These are phyloP conservation scores for Fulmarus glacialis DNA, from an alignment of 2,113 vertebrate genomes.

Conservation along the genomic window DNA sequence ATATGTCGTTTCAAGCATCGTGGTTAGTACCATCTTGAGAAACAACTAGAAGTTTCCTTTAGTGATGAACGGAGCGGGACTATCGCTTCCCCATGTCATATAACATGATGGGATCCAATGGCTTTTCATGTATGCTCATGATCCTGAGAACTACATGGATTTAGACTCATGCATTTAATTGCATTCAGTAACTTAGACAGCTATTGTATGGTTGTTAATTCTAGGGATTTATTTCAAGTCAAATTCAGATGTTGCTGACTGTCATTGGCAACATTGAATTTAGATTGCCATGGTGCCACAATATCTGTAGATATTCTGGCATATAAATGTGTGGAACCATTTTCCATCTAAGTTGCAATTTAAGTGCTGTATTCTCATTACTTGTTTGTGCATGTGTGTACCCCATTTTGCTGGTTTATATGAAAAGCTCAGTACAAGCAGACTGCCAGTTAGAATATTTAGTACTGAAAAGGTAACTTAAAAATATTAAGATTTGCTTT, in stretches of 20 bases:
- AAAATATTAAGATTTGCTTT: not conserved
- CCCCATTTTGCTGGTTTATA: not conserved
- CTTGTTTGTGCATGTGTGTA: not conserved
- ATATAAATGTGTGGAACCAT: not conserved
- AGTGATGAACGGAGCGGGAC: not conserved
- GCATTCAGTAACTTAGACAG: not conserved
- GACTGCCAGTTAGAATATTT: not conserved
- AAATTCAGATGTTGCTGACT: not conserved
- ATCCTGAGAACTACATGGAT: not conserved
- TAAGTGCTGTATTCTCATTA: not conserved
- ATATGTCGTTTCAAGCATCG: not conserved
- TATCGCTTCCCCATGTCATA: not conserved
- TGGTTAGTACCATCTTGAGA: not conserved
- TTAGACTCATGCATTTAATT: not conserved
- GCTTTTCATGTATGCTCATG: not conserved
- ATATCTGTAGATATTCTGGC: not conserved
- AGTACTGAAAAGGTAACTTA: not conserved
- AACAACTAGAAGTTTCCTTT: not conserved
- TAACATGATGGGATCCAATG: not conserved
- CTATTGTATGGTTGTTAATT: not conserved
- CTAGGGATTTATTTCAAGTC: not conserved
- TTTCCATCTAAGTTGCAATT: not conserved
- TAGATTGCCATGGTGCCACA: not conserved
- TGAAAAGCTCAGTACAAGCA: not conserved
- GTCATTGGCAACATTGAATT: not conserved